Conservation (phyloP, 2,888 invertebrate species). For the Tachina grossa region DNA sequence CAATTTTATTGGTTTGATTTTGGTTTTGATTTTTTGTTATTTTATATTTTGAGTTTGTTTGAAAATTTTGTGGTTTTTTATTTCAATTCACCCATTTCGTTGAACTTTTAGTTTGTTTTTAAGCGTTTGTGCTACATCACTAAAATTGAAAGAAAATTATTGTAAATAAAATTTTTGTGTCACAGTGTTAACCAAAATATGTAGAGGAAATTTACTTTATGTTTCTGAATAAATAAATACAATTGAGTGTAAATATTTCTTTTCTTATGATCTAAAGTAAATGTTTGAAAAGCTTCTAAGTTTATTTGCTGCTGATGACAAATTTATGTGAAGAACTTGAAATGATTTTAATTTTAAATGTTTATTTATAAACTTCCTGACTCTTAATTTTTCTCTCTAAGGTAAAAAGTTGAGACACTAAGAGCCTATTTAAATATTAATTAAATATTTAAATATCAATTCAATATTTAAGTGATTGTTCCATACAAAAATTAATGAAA, state of each 20-base stretch:
- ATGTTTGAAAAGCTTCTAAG: not conserved
- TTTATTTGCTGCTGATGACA: not conserved
- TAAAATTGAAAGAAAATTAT: constrained; percentile 69
- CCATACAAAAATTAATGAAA: too few species aligned
- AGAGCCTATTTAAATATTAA: too few species aligned
- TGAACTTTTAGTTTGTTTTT: constrained; percentile 45
- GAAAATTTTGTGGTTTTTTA: constrained; percentile 50
- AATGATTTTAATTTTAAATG: not conserved
- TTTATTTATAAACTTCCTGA: too few species aligned
- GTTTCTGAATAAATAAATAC: not conserved
- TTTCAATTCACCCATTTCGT: constrained; percentile 65
- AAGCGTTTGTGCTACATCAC: constrained; percentile 61
- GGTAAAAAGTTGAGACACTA: too few species aligned
- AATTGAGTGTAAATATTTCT: not conserved
- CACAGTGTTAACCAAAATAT: constrained; percentile 61
- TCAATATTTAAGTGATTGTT: too few species aligned
- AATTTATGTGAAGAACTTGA: constrained; percentile 15
- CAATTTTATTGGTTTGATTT: constrained; percentile 30
- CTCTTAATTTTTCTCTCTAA: too few species aligned
- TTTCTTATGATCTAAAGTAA: not conserved
- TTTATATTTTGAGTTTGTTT: constrained; percentile 22
- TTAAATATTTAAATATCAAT: too few species aligned
- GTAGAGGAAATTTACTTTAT: not conserved
- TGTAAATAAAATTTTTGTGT: constrained; percentile 46
- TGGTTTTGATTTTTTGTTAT: not conserved